Conservation (phyloP, 2,797 vertebrate genomes). For the Mormyrus hasselquistii region DNA sequence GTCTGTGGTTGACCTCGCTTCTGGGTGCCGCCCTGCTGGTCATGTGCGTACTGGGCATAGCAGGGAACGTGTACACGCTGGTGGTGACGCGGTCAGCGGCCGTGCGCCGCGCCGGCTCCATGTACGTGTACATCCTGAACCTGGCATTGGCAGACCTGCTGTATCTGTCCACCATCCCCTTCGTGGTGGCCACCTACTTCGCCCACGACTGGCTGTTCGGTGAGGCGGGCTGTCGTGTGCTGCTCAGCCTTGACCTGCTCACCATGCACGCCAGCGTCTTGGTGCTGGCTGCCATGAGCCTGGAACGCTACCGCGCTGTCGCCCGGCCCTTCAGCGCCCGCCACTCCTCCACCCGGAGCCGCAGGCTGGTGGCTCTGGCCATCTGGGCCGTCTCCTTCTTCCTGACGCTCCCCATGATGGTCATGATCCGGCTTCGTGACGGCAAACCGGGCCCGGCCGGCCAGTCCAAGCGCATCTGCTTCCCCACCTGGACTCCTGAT, state of each 20-base stretch:
- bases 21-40: conserved; percentile 59
- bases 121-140: conserved; percentile 73
- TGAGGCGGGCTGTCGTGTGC: conserved; percentile 70
- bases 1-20: conserved; percentile 58
- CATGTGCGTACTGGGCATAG: conserved; percentile 66
- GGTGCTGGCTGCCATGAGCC: conserved; percentile 71
- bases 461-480: conserved; percentile 66
- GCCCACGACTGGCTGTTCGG: conserved; percentile 75
- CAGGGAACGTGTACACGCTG: conserved; percentile 73
- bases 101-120: conserved; percentile 59
- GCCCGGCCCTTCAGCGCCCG: conserved; percentile 61
- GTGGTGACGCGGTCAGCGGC: conserved; percentile 63
- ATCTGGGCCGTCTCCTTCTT: conserved; percentile 64
- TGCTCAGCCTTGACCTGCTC: conserved; percentile 79
- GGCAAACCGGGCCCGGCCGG: conserved; percentile 39
- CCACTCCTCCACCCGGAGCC: conserved; percentile 37
- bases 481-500: conserved; percentile 69
- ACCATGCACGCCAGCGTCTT: conserved; percentile 82
- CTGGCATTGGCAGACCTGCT: conserved; percentile 75
- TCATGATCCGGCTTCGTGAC: conserved; percentile 67
- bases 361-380: conserved; percentile 43
- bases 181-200: conserved; percentile 78
- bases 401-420: conserved; percentile 75
- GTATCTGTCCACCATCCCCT: conserved; percentile 81
- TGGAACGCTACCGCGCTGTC: conserved; percentile 76